Evolutionary conservation across 2,797 vertebrate genomes (phyloP).

Genomic region (Zenarchopterus dispar): DNA sequence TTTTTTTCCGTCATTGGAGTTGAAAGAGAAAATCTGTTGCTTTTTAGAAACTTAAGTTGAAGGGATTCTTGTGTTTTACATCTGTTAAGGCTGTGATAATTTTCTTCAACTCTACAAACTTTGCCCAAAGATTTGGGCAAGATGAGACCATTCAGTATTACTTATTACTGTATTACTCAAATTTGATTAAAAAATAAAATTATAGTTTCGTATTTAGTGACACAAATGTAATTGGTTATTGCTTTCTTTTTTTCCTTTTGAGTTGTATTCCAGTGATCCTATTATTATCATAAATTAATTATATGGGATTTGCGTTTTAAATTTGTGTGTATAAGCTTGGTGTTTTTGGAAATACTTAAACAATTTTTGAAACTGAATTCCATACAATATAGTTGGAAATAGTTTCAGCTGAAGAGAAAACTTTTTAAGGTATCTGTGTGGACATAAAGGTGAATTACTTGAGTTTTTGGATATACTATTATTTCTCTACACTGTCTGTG

Average conservation of each 20-base stretch:
- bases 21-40: slow-evolving; percentile 10
- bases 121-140: slow-evolving; percentile 17
- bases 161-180: slow-evolving; percentile 10
- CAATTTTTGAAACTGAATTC: too few species aligned
- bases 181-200: slow-evolving; percentile 1
- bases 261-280: background rate
- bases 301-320: background rate
- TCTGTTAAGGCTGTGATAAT: background rate
- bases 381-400: too few species aligned
- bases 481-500: background rate
- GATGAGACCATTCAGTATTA: slow-evolving; percentile 14
- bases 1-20: slow-evolving; percentile 1
- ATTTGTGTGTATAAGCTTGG: background rate
- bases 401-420: too few species aligned
- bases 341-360: too few species aligned
- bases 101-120: slow-evolving; percentile 21
- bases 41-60: slow-evolving; percentile 7
- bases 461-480: too few species aligned
- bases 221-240: background rate
- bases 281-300: too few species aligned
- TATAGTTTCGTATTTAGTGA: background rate
- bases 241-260: background rate
- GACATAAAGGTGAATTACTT: too few species aligned
- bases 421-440: too few species aligned
- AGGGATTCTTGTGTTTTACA: slow-evolving; percentile 2